Evolutionary conservation across 1,140 invertebrate species (phyloP).

Genomic region (Muscidifurax raptorellus): DNA sequence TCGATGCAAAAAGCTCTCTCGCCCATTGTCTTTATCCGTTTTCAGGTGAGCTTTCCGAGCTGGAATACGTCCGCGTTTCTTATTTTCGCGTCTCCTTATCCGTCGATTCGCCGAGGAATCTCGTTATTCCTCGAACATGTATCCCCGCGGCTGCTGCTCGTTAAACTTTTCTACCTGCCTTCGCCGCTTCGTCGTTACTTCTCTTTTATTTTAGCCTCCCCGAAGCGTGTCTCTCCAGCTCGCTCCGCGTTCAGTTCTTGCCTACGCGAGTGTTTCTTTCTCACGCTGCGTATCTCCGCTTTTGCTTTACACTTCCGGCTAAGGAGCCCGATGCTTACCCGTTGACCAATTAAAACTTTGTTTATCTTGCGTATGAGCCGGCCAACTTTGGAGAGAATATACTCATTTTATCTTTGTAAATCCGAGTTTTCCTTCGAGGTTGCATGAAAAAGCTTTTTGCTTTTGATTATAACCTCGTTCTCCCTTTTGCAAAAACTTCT

Average conservation of each 20-base stretch:
- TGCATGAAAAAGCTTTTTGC: too few relatives aligned
- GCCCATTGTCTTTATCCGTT: neutral
- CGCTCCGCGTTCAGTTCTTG: neutral
- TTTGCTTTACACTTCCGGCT: neutral
- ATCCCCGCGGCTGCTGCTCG: neutral
- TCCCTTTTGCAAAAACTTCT: too few relatives aligned
- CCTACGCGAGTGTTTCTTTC: neutral
- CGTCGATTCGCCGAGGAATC: neutral
- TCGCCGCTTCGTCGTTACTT: neutral
- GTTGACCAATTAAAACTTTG: conserved; percentile 13
- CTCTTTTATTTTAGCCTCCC: neutral
- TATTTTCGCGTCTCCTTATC: neutral
- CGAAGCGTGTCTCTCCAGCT: neutral
- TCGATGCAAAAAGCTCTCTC: neutral
- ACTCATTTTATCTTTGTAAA: neutral
- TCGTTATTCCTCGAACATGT: conserved; percentile 29
- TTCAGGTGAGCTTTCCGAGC: neutral
- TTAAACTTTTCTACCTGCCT: conserved; percentile 26
- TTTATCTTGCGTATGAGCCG: neutral
- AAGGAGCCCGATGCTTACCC: neutral
- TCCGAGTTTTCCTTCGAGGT: too few relatives aligned
- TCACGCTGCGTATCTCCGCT: neutral
- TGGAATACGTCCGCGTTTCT: neutral
- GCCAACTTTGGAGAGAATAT: neutral
- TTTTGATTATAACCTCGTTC: too few relatives aligned